Evolutionary conservation across 2,797 vertebrate genomes (phyloP).

Genomic region (Spinus pinus): DNA sequence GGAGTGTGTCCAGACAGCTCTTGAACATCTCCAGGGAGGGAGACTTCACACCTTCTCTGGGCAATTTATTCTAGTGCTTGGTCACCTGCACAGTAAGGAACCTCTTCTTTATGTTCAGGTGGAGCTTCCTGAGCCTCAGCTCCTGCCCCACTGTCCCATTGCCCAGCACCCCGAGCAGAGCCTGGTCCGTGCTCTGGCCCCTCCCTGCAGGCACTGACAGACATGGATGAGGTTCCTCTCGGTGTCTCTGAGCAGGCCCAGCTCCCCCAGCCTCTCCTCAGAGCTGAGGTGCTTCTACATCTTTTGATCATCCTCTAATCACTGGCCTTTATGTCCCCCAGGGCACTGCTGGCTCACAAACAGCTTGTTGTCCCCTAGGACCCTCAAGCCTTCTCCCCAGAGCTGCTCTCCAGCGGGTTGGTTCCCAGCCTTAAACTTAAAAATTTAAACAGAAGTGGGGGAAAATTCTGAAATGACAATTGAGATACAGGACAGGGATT

Average conservation of each 20-base stretch:
- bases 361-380: neutral
- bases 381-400: neutral
- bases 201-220: neutral
- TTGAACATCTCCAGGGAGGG: neutral
- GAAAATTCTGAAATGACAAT: neutral
- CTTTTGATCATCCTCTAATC: neutral
- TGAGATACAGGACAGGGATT: neutral
- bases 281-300: neutral
- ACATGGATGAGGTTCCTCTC: neutral
- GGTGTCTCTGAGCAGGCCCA: neutral
- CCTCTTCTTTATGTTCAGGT: accelerated
- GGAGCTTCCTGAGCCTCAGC: neutral
- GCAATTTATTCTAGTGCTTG: neutral
- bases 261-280: neutral
- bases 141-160: neutral
- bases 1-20: neutral
- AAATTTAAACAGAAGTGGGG: neutral
- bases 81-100: neutral
- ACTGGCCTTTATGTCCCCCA: neutral
- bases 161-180: accelerated
- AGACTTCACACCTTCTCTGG: neutral
- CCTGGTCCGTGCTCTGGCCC: neutral
- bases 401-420: neutral
- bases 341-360: neutral
- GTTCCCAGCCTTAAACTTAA: neutral